A percentile compares a stretch with the other conserved stretches of the same genome.
Evolutionary conservation across 2,113 vertebrate species (phyloP).

Genomic region (Galbula dea): DNA sequence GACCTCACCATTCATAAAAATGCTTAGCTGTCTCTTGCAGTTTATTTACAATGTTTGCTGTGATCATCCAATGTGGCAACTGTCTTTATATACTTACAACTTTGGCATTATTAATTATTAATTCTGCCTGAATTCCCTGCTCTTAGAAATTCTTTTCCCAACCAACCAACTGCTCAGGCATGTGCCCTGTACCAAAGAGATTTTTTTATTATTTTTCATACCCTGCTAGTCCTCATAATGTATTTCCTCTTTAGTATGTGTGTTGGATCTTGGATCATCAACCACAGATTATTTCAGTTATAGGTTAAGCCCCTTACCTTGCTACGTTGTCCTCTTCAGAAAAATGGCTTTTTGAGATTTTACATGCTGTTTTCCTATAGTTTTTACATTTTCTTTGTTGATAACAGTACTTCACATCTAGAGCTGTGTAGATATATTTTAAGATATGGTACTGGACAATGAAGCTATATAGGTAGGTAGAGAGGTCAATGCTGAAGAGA

Average conservation of each 20-base stretch:
- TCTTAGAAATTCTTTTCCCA: not conserved
- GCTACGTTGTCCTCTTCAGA: not conserved
- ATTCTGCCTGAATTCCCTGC: not conserved
- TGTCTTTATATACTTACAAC: not conserved
- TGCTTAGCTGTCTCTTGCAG: not conserved
- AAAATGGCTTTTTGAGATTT: not conserved
- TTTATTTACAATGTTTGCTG: not conserved
- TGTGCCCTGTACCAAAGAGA: not conserved
- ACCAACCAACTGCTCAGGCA: not conserved
- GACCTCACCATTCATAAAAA: not conserved
- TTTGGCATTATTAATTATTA: not conserved
- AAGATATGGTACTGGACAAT: not conserved
- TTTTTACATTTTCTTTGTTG: not conserved
- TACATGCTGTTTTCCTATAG: not conserved
- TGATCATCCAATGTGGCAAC: not conserved
- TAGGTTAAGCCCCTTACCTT: not conserved
- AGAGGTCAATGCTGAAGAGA: not conserved
- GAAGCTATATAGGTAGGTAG: not conserved
- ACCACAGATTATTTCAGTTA: not conserved
- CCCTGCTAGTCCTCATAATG: not conserved
- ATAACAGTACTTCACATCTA: not conserved
- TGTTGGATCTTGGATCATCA: not conserved
- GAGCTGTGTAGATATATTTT: not conserved
- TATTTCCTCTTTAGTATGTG: not conserved
- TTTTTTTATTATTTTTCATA: not conserved